Base-by-base conservation (phyloP, 2,888 invertebrate species). In the Spilarctia lutea region DNA sequence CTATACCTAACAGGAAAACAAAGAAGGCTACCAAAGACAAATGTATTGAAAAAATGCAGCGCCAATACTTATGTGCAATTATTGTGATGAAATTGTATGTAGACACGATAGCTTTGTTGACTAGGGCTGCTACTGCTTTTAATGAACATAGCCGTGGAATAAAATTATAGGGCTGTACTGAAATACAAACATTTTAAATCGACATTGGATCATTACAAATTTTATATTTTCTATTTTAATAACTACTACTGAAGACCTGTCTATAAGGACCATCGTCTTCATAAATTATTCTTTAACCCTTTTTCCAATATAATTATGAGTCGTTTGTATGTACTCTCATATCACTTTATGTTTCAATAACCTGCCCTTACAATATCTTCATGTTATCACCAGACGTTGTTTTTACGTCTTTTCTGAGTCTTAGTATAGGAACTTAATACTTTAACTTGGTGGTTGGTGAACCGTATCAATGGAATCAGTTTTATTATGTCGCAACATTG, bases 1-100 rank as follows among this genome's bases (percentile, higher is more conserved):
- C 74, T 77, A 66, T 35, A n/a, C n/a, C n/a, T n/a, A 76, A 75
- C 75, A 83, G 85, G 78, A 76, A 74, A 73, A 84, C 60, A 76
- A 27, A 66, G 71, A 65, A 75, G 65, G 27, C 63, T 68, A 71
- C 75, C 63, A 73, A 68, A 73, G 75, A 84, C 72, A 74, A 79
- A 81, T 42, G 65, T 48, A 68, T 65, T 56, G 63, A 73, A 77
- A 83, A 79, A 76, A 73, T 42, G 68, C 66, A 70, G 20, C 65
- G 67, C 68, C 48, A 69, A 65, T 75, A 71, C 73, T 73, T 65
- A 48, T 20, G 20, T 48, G 72, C 48, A 83, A 83, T 81, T 81
- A 80, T 71, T 65, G 66, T 69, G 70, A 70, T 71, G 75, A 77
- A 76, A 80, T 83, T 77, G 71, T 75, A 42, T 65, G 75, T 63